These are phyloP conservation scores for Megalops atlanticus DNA, from an alignment of 2,113 vertebrate genomes.

Conservation along the genomic window DNA sequence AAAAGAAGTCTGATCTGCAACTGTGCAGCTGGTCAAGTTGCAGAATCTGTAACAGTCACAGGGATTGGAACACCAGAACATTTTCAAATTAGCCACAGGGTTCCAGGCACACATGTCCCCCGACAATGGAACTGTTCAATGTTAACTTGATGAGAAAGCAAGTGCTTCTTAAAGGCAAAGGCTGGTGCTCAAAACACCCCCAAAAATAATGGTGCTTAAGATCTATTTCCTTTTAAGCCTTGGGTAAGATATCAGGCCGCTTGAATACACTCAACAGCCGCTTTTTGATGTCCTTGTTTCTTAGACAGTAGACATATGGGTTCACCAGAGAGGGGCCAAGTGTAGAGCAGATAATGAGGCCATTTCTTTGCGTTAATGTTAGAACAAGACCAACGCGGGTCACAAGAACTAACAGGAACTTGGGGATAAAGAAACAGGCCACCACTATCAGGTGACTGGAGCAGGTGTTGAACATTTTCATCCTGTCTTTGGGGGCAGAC, in stretches of 20 bases:
- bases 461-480: conserved; percentile 10
- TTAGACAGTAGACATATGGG: conserved; percentile 12
- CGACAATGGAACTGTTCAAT: too few species aligned
- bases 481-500: background rate
- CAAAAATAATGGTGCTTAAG: background rate
- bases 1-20: too few species aligned
- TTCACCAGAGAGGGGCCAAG: conserved; percentile 18
- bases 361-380: background rate
- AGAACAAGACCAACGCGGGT: conserved; percentile 4
- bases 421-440: background rate
- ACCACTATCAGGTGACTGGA: conserved; percentile 21
- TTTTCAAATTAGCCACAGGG: too few species aligned
- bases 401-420: background rate
- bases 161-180: background rate
- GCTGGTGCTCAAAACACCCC: background rate
- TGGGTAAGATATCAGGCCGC: background rate
- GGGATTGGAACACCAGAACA: too few species aligned
- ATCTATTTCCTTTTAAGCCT: background rate
- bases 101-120: too few species aligned
- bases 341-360: conserved; percentile 9
- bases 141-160: too few species aligned
- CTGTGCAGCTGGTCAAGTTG: too few species aligned
- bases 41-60: too few species aligned
- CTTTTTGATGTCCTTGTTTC: conserved; percentile 4
- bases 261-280: background rate